Evolutionary conservation across 1,140 invertebrate genomes (phyloP).

Genomic region (Leguminivora glycinivorella): DNA sequence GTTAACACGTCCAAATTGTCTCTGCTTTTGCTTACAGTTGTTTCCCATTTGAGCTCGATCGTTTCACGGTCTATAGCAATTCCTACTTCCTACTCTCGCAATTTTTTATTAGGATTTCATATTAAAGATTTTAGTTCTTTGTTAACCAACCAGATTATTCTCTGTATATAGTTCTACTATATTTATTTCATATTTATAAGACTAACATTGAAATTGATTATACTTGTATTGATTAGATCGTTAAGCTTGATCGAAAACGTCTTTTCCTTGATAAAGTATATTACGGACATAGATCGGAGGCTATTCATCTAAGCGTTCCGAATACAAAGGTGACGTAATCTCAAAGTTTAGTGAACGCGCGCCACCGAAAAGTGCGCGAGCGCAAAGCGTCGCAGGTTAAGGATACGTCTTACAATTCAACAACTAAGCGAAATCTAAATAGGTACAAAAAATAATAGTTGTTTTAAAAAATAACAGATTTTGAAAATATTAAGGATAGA

Average conservation of each 20-base stretch:
- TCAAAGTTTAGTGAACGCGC: slow-evolving; percentile 72
- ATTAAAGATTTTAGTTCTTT: not conserved
- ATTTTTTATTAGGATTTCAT: not conserved
- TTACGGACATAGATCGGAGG: slow-evolving; percentile 55
- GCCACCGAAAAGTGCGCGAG: slow-evolving; percentile 44
- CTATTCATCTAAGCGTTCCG: slow-evolving; percentile 58
- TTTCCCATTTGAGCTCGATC: not conserved
- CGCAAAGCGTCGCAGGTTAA: slow-evolving; percentile 37
- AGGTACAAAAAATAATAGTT: not conserved
- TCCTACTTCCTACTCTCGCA: not conserved
- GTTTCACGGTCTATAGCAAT: slow-evolving; percentile 18
- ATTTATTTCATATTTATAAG: too few relatives aligned
- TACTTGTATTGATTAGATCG: not conserved
- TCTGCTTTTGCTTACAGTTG: slow-evolving; percentile 6
- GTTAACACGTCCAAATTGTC: slow-evolving; percentile 31
- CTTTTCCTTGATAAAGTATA: slow-evolving; percentile 40
- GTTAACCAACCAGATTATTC: not conserved
- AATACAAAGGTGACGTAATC: slow-evolving; percentile 66
- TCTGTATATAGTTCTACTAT: too few relatives aligned
- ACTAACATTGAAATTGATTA: slow-evolving; percentile 6
- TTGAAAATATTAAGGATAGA: too few relatives aligned
- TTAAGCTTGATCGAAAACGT: slow-evolving; percentile 1
- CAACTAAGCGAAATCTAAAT: slow-evolving; percentile 40
- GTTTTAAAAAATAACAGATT: not conserved
- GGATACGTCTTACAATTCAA: slow-evolving; percentile 39